Evolutionary conservation across 2,888 invertebrate species (phyloP).

Genomic region (Tortricodes alternella): DNA sequence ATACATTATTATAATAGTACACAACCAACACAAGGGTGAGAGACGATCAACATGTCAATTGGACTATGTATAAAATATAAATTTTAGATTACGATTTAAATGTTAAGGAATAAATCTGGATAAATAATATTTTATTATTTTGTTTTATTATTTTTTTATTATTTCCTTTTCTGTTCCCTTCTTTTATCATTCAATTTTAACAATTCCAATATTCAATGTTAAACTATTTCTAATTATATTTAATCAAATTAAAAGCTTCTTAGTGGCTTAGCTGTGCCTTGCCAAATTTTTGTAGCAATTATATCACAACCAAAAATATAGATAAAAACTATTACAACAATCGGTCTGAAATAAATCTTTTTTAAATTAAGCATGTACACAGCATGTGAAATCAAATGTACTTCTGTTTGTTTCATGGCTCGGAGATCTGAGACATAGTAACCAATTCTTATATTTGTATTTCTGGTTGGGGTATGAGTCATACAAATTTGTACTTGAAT

Average conservation of each 20-base stretch:
- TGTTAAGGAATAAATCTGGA: constrained; percentile 81
- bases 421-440: not conserved
- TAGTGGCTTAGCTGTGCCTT: constrained; percentile 23
- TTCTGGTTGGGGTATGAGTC: not conserved
- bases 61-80: constrained; percentile 80
- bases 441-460: not conserved
- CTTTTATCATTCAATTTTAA: not conserved
- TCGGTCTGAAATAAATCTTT: no score
- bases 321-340: no score
- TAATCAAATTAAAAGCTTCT: not conserved
- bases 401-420: no score
- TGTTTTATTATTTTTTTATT: constrained; percentile 62
- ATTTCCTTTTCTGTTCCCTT: constrained; percentile 34
- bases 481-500: constrained; percentile 11
- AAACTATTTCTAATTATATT: not conserved
- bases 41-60: constrained; percentile 65
- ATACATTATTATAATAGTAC: constrained; percentile 46
- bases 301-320: not conserved
- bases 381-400: no score
- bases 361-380: no score
- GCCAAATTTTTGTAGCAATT: constrained; percentile 10
- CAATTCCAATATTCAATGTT: constrained; percentile 1
- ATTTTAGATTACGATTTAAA: constrained; percentile 76
- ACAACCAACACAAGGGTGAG: constrained; percentile 61
- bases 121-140: constrained; percentile 76